A percentile compares a stretch with the other conserved stretches of the same genome.
These are phyloP conservation scores for Meriones psammophilus DNA, from an alignment of 2,797 vertebrate genomes.

Conservation along the genomic window DNA sequence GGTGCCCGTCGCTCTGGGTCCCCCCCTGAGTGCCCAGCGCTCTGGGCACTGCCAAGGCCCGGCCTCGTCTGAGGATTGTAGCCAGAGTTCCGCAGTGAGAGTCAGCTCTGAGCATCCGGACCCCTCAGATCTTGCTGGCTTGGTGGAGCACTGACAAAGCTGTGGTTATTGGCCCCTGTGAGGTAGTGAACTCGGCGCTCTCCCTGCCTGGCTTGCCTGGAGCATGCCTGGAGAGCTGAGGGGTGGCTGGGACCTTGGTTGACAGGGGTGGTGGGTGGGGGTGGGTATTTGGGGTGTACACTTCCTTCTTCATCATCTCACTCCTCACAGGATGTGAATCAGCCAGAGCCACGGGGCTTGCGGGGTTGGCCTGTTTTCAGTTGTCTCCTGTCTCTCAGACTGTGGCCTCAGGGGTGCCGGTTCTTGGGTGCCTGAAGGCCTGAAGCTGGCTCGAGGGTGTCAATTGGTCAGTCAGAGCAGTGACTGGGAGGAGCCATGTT, in stretches of 20 bases:
- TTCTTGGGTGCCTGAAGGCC: neutral
- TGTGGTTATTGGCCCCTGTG: rapidly evolving
- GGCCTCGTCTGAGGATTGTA: neutral
- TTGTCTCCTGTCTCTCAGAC: neutral
- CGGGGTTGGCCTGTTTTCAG: neutral
- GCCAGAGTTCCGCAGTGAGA: neutral
- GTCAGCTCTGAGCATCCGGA: rapidly evolving
- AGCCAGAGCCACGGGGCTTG: neutral
- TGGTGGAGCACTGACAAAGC: rapidly evolving
- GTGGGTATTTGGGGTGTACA: neutral
- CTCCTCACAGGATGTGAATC: neutral
- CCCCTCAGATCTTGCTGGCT: neutral
- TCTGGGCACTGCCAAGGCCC: rapidly evolving
- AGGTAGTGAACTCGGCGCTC: rapidly evolving
- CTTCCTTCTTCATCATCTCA: no score
- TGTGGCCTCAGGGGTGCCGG: neutral
- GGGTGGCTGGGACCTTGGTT: neutral
- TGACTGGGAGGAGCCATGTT: neutral
- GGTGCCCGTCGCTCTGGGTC: rapidly evolving
- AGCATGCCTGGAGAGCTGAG: neutral
- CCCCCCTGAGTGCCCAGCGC: no score
- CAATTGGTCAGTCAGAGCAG: neutral
- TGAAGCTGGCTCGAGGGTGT: no score
- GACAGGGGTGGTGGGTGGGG: neutral
- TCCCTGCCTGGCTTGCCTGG: neutral